Percentiles rank a stretch among this genome's conserved stretches.
These are phyloP conservation scores for Oncorhynchus nerka DNA, from an alignment of 2,113 vertebrate genomes.

Conservation along the genomic window DNA sequence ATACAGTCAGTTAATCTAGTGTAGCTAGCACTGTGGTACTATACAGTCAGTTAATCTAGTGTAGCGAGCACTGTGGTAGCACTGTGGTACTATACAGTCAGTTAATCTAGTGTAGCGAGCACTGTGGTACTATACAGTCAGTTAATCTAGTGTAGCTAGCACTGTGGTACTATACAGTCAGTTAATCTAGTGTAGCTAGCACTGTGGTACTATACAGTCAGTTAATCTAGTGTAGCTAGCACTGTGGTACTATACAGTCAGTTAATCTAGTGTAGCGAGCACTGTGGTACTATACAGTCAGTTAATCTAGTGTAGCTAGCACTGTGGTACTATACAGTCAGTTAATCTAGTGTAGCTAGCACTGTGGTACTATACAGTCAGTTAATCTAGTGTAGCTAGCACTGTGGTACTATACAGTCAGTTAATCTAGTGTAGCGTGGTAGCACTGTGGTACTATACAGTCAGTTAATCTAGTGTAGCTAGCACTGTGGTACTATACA, in stretches of 20 bases:
- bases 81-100: constrained; percentile 2
- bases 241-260: neutral
- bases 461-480: neutral
- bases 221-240: constrained; percentile 40
- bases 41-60: neutral
- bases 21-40: neutral
- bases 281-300: neutral
- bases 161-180: neutral
- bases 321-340: neutral
- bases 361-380: neutral
- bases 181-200: too few relatives aligned
- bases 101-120: too few relatives aligned
- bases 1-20: constrained; percentile 44
- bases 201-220: constrained; percentile 27
- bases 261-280: too few relatives aligned
- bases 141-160: constrained; percentile 42
- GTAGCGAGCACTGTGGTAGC: too few relatives aligned
- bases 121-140: constrained; percentile 32
- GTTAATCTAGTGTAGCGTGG: too few relatives aligned
- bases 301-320: too few relatives aligned
- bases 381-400: too few relatives aligned
- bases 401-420: neutral
- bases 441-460: neutral
- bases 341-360: too few relatives aligned
- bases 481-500: neutral